Evolutionary conservation across 2,888 invertebrate species (phyloP).

Genomic region (Muschampia plurimacula): DNA sequence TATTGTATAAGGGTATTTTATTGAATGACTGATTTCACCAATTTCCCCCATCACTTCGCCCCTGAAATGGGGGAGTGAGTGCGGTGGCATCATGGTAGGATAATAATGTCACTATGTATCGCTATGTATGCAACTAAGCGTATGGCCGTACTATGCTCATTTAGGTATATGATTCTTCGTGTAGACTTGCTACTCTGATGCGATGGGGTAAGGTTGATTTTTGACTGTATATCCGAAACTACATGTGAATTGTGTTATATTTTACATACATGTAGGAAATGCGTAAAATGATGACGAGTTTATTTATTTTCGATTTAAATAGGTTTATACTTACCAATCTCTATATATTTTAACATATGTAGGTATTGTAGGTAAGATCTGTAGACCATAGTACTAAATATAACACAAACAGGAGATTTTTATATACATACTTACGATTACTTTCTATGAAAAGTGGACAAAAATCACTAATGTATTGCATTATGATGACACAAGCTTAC

Average conservation of each 20-base stretch:
- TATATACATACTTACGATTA: not conserved
- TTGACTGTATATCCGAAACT: not conserved
- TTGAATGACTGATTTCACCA: conserved; percentile 51
- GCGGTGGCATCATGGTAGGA: conserved; percentile 58
- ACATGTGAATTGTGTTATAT: not conserved
- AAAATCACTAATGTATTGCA: not conserved
- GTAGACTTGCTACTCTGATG: not conserved
- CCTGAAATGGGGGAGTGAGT: conserved; percentile 51
- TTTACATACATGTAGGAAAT: not conserved
- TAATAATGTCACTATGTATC: conserved; percentile 57
- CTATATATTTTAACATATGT: not conserved
- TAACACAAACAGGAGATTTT: not conserved
- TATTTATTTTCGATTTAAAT: no score
- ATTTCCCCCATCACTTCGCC: conserved; percentile 52
- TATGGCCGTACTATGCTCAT: conserved; percentile 54
- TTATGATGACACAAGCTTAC: conserved; percentile 5
- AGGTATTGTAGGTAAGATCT: not conserved
- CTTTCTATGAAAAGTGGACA: not conserved
- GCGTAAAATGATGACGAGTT: no score
- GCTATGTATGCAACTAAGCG: conserved; percentile 70
- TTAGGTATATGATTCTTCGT: conserved; percentile 40
- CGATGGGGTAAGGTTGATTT: conserved; percentile 11
- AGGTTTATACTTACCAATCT: not conserved
- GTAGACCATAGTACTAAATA: not conserved
- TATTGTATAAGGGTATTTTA: no score